Percentiles rank a stretch among this genome's conserved stretches.
phyloP scores from a whole-genome alignment of 2,888 invertebrate genomes.

The Limnephilus marmoratus region DNA sequence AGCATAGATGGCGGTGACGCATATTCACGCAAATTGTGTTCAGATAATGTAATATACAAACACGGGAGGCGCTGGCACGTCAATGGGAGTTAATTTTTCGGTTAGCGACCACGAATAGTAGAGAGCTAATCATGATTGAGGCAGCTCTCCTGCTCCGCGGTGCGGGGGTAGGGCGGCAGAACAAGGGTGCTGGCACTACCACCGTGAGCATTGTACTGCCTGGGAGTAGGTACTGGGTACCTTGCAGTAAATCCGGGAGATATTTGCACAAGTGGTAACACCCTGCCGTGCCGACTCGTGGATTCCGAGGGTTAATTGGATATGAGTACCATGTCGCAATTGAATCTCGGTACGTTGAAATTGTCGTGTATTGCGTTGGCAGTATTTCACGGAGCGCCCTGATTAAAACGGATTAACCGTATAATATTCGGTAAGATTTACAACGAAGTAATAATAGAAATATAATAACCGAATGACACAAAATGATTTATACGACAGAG shows the following conservation, averaged over 20 bases:
- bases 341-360: slow-evolving; percentile 24
- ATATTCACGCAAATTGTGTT: slow-evolving; percentile 55
- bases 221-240: background rate
- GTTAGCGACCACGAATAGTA: slow-evolving; percentile 65
- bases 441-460: background rate
- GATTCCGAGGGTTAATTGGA: slow-evolving; percentile 56
- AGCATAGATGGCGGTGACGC: slow-evolving; percentile 25
- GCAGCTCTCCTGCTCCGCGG: slow-evolving; percentile 28
- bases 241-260: slow-evolving; percentile 28
- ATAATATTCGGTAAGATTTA: background rate
- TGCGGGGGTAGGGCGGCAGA: slow-evolving; percentile 11
- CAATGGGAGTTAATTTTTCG: slow-evolving; percentile 66
- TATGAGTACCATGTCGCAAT: slow-evolving; percentile 55
- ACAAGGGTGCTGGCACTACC: background rate
- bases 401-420: background rate
- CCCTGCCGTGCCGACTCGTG: slow-evolving; percentile 19
- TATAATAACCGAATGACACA: background rate
- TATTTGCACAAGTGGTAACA: slow-evolving; percentile 56
- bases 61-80: slow-evolving; percentile 51
- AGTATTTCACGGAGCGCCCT: slow-evolving; percentile 17
- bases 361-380: slow-evolving; percentile 31
- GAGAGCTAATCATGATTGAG: slow-evolving; percentile 64
- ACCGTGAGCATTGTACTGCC: background rate
- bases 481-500: background rate
- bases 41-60: slow-evolving; percentile 60